Base-by-base conservation (phyloP, 2,797 vertebrate genomes). In the Perodicticus potto region DNA sequence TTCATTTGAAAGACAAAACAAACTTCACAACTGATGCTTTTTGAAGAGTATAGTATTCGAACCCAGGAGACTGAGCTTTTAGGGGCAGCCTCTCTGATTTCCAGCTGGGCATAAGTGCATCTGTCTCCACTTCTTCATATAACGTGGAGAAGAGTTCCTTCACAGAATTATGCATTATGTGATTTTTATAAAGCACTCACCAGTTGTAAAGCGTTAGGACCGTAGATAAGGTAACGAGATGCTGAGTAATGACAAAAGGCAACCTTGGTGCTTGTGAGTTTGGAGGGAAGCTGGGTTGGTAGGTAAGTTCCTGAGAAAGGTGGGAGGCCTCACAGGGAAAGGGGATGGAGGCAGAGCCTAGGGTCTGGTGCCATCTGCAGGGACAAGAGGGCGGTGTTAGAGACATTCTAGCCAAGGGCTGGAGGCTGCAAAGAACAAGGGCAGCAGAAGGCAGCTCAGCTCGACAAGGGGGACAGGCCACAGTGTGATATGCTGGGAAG, bases 401-500 rank as follows among this genome's bases (percentile, higher is more conserved):
- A 63, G 55, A 43, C 2, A 19, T 12, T 40, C 34, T 25, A 9
- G 34, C 32, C 49, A 23, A 34, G 12, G 57, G 12, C 29, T 25
- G 23, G 27, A 45, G 43, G 40, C 3, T 12, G 3, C 6, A 25
- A 23, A 34, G 55, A 34, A 34, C 8, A 12, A 80, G n/a, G 59
- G 40, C 0, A 5, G 70, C 23, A 72, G 59, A 19, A 55, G 11
- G 29, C 2, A 12, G 23, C 13, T 11, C 55, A 61, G 55, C 10
- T 12, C 2, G 25, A 49, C 19, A 57, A 45, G 29, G 40, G 69
- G 7, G 25, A 17, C 0, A 1, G 43, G 53, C 27, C 45, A 34
- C 0, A 3, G 5, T 2, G 59, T 65, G 40, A 65, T 14, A 14
- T 6, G 0, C 12, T 37, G 57, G 57, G 53, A 55, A 77, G 32